These are phyloP conservation scores for Halcyon malimbica DNA, from an alignment of 2,113 vertebrate species.

Conservation along the genomic window DNA sequence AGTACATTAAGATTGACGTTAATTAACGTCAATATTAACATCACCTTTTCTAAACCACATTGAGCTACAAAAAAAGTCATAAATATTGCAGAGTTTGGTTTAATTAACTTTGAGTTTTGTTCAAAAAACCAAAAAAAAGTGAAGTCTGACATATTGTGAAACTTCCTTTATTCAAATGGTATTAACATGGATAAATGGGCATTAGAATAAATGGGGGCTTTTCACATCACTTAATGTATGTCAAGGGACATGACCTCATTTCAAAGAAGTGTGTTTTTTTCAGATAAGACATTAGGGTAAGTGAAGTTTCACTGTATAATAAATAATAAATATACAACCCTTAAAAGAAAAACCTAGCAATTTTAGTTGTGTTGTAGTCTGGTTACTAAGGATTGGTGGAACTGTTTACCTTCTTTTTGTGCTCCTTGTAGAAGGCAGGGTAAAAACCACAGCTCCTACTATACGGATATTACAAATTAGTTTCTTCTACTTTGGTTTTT, in stretches of 20 bases:
- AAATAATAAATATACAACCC: constrained; percentile 30
- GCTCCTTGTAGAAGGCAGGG: not conserved
- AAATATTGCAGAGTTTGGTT: constrained; percentile 61
- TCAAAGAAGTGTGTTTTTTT: not conserved
- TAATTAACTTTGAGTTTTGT: constrained; percentile 60
- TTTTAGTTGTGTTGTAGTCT: not conserved
- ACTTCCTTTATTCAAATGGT: constrained; percentile 9
- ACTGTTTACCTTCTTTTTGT: not conserved
- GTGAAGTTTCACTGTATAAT: constrained; percentile 11
- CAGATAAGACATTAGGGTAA: constrained; percentile 17
- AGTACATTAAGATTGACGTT: constrained; percentile 72
- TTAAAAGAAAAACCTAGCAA: not conserved
- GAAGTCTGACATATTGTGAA: not conserved
- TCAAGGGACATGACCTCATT: constrained; percentile 47
- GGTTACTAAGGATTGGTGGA: not conserved
- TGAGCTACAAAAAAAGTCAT: constrained; percentile 35
- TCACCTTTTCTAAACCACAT: constrained; percentile 63
- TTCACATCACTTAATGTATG: constrained; percentile 28
- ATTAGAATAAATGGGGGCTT: not conserved
- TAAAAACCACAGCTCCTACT: not conserved
- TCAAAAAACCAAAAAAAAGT: not conserved
- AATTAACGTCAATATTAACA: constrained; percentile 72
- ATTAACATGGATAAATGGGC: constrained; percentile 18
- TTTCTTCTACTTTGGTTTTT: not conserved
- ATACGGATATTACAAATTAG: not conserved